Evolutionary conservation across 2,797 vertebrate species (phyloP).

Genomic region (Atherinosoma microstoma): DNA sequence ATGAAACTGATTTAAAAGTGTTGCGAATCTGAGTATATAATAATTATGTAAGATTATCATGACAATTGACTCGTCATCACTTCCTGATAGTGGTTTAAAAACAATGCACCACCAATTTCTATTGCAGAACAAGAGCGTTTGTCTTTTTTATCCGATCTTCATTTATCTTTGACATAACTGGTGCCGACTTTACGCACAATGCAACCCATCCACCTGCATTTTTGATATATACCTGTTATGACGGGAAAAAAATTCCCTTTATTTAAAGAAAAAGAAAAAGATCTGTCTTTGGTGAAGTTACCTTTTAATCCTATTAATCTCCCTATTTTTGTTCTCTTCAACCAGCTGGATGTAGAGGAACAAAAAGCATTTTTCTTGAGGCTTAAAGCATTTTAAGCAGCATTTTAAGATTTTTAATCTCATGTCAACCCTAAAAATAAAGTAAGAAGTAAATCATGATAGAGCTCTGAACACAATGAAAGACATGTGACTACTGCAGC

Average conservation of each 20-base stretch:
- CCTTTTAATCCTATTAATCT: constrained; percentile 12
- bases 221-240: too few relatives aligned
- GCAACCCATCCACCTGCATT: too few relatives aligned
- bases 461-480: constrained; percentile 23
- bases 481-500: constrained; percentile 1
- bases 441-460: background rate
- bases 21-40: background rate
- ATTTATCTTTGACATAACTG: too few relatives aligned
- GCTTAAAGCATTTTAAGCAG: background rate
- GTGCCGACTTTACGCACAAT: too few relatives aligned
- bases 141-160: too few relatives aligned
- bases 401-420: too few relatives aligned
- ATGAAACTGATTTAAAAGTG: background rate
- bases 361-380: background rate
- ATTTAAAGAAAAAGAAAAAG: background rate
- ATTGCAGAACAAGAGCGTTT: background rate
- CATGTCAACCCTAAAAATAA: background rate
- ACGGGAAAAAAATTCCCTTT: background rate
- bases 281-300: too few relatives aligned
- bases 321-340: background rate
- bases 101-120: background rate
- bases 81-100: background rate
- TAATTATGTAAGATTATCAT: background rate
- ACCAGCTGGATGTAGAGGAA: constrained; percentile 10
- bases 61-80: background rate